phyloP scores from a whole-genome alignment of 2,113 vertebrate genomes.

The Notarius quadriscutis region DNA sequence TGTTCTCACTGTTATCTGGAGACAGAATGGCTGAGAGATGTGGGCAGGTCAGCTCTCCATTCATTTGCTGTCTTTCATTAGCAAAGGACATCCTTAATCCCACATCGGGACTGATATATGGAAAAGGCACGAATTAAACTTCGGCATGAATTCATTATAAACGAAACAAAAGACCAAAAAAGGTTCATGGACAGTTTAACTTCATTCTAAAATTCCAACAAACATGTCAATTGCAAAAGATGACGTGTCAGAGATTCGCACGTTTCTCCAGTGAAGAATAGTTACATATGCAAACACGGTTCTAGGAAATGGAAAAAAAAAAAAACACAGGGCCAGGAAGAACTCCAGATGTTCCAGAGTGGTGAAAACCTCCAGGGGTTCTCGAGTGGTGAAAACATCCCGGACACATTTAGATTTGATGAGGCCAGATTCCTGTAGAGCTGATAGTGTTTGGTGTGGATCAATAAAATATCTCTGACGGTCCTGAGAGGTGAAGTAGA shows the following conservation, averaged over 20 bases:
- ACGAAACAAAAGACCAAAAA: not conserved
- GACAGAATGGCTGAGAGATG: not conserved
- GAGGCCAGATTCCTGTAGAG: not conserved
- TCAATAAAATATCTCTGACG: not conserved
- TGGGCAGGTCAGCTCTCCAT: not conserved
- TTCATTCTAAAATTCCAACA: not conserved
- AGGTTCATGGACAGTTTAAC: not conserved
- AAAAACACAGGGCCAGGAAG: too few species aligned
- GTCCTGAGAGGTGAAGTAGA: not conserved
- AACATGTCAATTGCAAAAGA: not conserved
- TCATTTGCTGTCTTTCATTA: slow-evolving; percentile 42
- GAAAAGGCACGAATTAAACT: slow-evolving; percentile 19
- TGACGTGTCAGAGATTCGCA: not conserved
- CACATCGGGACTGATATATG: slow-evolving; percentile 30
- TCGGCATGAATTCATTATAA: not conserved
- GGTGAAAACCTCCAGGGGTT: too few species aligned
- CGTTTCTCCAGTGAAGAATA: not conserved
- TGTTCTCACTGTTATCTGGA: not conserved
- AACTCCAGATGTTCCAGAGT: too few species aligned
- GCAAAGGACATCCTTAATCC: slow-evolving; percentile 5
- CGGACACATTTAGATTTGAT: too few species aligned
- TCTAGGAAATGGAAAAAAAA: too few species aligned
- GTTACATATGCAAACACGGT: not conserved
- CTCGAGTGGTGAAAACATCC: too few species aligned
- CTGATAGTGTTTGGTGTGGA: not conserved